A percentile compares a stretch with the other conserved stretches of the same genome.
Conservation (phyloP, 2,113 vertebrate genomes). For the Cisticola juncidis region DNA sequence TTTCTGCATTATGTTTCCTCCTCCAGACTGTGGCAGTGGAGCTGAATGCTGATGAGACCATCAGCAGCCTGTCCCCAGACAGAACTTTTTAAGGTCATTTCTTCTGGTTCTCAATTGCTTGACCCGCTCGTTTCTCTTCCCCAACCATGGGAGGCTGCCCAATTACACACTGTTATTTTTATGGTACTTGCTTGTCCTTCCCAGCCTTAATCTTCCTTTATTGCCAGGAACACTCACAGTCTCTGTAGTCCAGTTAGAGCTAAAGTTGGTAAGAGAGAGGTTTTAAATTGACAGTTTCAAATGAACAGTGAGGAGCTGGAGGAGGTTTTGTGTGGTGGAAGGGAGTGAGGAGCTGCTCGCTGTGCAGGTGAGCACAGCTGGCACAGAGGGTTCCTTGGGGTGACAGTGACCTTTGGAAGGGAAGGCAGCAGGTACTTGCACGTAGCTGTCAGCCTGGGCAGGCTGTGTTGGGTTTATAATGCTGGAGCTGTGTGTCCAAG, state of each 20-base stretch:
- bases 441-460: background rate
- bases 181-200: conserved; percentile 37
- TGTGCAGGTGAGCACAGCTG: background rate
- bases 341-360: fast-evolving
- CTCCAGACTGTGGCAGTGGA: conserved; percentile 43
- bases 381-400: background rate
- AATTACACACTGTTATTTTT: conserved; percentile 41
- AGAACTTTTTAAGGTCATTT: conserved; percentile 61
- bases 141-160: background rate
- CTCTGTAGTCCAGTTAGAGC: conserved; percentile 27
- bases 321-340: background rate
- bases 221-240: background rate
- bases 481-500: background rate
- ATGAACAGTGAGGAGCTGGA: background rate
- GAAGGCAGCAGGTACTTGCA: background rate
- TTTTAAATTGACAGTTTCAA: conserved; percentile 18
- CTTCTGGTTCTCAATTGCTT: conserved; percentile 1
- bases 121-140: conserved; percentile 29
- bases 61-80: conserved; percentile 25
- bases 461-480: background rate
- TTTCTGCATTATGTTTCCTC: conserved; percentile 53
- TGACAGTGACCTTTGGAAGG: background rate
- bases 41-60: conserved; percentile 68
- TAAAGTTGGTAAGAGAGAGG: background rate
- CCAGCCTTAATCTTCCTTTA: conserved; percentile 21